Conservation (phyloP, 64 coral and sea anemone genomes). For the Pocillopora damicornis region DNA sequence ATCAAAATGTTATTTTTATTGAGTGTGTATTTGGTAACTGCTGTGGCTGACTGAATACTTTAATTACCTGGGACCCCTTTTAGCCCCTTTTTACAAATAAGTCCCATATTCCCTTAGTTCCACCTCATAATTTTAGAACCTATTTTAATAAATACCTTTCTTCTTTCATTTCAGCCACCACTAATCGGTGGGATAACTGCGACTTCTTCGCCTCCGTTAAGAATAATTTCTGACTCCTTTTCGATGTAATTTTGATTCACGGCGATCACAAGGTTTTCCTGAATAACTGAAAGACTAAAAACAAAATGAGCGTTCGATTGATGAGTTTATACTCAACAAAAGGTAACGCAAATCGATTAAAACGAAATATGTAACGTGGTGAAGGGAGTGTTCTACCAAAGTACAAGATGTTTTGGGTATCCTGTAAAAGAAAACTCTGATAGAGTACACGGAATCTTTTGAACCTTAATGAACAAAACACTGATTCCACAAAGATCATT, state of each 20-base stretch:
- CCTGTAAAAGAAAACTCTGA: background rate
- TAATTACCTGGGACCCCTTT: too few relatives aligned
- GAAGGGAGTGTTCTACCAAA: background rate
- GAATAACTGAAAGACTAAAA: constrained; percentile 50
- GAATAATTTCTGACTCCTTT: constrained; percentile 10
- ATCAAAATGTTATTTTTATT: too few relatives aligned
- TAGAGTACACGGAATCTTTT: background rate
- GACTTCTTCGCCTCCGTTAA: constrained; percentile 56
- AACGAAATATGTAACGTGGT: background rate
- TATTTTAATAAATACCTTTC: constrained; percentile 18
- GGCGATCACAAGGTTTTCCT: constrained; percentile 53
- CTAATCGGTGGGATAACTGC: constrained; percentile 74
- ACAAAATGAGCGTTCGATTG: background rate
- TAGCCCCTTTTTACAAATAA: too few relatives aligned
- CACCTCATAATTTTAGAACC: too few relatives aligned
- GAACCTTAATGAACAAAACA: background rate
- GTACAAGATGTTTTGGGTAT: background rate
- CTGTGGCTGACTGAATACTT: too few relatives aligned
- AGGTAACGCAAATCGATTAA: background rate
- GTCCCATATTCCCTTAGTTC: too few relatives aligned
- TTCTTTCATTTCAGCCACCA: constrained; percentile 55
- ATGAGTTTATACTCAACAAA: background rate
- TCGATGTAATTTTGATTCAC: constrained; percentile 71
- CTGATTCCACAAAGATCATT: background rate
- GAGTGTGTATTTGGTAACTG: too few relatives aligned